Percentiles rank a stretch among this genome's conserved stretches.
Conservation (phyloP, 2,888 invertebrate species). For the Nebria salina region DNA sequence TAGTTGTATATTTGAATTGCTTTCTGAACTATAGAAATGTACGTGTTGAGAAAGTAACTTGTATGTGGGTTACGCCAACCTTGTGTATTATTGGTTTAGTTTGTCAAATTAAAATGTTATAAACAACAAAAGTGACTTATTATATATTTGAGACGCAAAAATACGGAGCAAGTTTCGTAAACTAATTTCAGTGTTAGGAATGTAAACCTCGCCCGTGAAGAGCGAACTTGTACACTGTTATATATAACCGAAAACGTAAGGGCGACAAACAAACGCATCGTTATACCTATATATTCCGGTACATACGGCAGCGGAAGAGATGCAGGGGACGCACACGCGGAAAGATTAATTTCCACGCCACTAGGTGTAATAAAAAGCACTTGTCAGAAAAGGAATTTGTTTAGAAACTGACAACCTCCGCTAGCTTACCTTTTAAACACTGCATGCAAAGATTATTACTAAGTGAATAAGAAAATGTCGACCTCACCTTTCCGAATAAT, state of each 20-base stretch:
- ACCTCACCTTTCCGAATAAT: not conserved
- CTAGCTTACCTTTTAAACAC: constrained; percentile 23
- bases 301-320: not conserved
- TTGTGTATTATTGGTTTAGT: not conserved
- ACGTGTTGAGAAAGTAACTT: too few relatives aligned
- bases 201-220: constrained; percentile 21
- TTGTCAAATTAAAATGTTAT: not conserved
- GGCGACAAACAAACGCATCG: constrained; percentile 11
- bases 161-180: constrained; percentile 30
- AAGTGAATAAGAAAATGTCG: constrained; percentile 4
- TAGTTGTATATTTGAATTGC: too few relatives aligned
- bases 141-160: constrained; percentile 23
- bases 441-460: constrained; percentile 40
- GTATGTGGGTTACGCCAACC: not conserved
- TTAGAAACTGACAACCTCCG: constrained; percentile 25
- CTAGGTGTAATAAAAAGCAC: constrained; percentile 46
- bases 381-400: constrained; percentile 46
- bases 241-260: constrained; percentile 9
- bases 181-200: constrained; percentile 35
- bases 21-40: too few relatives aligned
- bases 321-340: constrained; percentile 22
- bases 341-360: constrained; percentile 45
- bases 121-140: not conserved
- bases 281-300: not conserved
- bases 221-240: not conserved